These are phyloP conservation scores for Nyctibius grandis DNA, from an alignment of 2,797 vertebrate species.

Conservation along the genomic window DNA sequence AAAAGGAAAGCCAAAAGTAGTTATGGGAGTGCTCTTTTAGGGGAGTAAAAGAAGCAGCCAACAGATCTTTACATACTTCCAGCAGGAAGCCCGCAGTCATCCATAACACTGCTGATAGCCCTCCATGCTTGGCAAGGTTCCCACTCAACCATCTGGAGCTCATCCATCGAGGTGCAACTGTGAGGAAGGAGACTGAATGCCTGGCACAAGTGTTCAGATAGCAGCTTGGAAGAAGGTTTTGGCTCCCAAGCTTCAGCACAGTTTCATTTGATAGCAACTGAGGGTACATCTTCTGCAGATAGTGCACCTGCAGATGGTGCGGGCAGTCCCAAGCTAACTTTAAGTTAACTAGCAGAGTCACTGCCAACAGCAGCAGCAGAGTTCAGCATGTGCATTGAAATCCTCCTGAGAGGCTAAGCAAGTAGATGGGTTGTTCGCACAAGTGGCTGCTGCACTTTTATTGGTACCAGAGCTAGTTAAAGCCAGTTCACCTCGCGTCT, in stretches of 20 bases:
- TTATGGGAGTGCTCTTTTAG: neutral
- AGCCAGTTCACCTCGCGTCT: neutral
- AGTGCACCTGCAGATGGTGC: neutral
- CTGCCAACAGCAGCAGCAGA: neutral
- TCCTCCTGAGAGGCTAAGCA: neutral
- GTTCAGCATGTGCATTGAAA: neutral
- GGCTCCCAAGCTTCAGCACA: neutral
- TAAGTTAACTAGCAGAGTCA: neutral
- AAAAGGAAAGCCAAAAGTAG: neutral
- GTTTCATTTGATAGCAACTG: neutral
- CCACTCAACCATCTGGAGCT: neutral
- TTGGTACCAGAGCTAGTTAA: neutral
- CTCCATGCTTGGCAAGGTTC: neutral
- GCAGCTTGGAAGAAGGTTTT: neutral
- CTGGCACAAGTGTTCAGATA: neutral
- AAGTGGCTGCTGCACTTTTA: neutral
- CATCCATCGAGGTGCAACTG: neutral
- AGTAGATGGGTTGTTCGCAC: neutral
- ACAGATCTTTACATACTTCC: neutral
- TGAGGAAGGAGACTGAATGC: neutral
- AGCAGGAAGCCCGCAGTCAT: slow-evolving; percentile 16
- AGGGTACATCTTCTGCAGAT: neutral
- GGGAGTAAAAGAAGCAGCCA: neutral
- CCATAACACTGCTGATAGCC: neutral
- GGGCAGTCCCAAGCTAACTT: neutral